Base-by-base conservation (phyloP, 2,113 vertebrate genomes). In the Dascyllus trimaculatus region DNA sequence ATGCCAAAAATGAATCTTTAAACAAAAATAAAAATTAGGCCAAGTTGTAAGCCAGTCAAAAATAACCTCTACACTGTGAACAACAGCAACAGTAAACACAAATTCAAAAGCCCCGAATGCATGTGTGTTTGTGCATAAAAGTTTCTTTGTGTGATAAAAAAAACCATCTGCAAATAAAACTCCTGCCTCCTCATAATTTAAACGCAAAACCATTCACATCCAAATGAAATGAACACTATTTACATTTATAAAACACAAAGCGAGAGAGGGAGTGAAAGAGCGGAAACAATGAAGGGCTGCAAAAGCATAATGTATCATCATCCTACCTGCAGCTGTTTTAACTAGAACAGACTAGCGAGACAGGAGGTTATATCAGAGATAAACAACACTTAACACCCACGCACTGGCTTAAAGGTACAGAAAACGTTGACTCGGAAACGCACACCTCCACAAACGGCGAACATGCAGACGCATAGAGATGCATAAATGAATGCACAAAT, bases 371-470 rank as follows among this genome's bases (percentile, higher is more conserved):
- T 51, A 85, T 81, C 63, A 79, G 66, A 87, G 73, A 81, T 69
- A 90, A 86, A 90, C 83, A 88, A 85, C 72, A 70, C 78, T 68
- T 79, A 4, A 78, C 88, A 53, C 88, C 85, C 80, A 89, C 88
- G n/a, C 67, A n/a, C 62, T 43, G 2, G 35, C 77, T 78, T 38
- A 69, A 80, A 78, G 76, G 82, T 75, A 75, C 61, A 72, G 71
- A 62, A 58, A 40, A 52, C 15, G 22, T 59, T 71, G 68, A 88
- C 67, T 59, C 14, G 72, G 75, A 82, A 80, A 85, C 32, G 15
- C 63, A 82, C 32, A 71, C 38, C 45, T 69, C 40, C 25, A 85
- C 75, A 78, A 10, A 59, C 22, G 26, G 46, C 26, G 67, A 24
- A 78, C 25, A 64, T 32, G 26, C 19, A 65, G 38, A 82, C 21